Evolutionary conservation across 2,113 vertebrate species (phyloP).

Genomic region (Tupaia tana): DNA sequence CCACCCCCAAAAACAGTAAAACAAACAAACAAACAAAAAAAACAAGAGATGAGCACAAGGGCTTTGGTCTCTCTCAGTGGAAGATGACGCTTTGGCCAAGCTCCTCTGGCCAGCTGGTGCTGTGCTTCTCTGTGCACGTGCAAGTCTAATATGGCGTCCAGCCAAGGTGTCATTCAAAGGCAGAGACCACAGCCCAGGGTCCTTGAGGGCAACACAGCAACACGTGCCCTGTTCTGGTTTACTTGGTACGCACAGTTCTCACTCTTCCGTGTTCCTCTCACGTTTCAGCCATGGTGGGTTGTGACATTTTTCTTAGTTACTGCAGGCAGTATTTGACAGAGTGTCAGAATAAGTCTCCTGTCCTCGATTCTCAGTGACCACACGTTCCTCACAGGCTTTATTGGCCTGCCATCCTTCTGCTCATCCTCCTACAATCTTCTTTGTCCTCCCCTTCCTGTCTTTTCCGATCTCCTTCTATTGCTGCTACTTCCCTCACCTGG

Average conservation of each 20-base stretch:
- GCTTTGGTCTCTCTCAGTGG: background rate
- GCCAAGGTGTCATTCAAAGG: background rate
- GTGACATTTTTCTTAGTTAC: conserved; percentile 53
- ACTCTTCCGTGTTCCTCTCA: background rate
- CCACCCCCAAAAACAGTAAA: too few relatives aligned
- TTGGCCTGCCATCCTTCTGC: background rate
- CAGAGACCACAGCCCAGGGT: background rate
- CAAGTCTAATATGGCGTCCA: conserved; percentile 4
- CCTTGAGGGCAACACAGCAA: background rate
- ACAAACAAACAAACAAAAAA: too few relatives aligned
- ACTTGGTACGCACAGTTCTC: background rate
- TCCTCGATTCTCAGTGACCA: background rate
- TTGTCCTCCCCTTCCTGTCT: background rate
- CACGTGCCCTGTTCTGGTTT: background rate
- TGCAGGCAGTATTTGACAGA: background rate
- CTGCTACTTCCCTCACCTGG: background rate
- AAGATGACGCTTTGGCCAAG: background rate
- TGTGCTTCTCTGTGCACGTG: background rate
- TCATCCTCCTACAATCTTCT: background rate
- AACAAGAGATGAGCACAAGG: background rate
- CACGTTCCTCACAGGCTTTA: background rate
- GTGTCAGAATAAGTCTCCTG: background rate
- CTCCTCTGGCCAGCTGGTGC: background rate
- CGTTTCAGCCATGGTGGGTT: background rate
- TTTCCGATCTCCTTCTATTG: background rate